These are phyloP conservation scores for Geothlypis trichas DNA, from an alignment of 2,113 vertebrate genomes.

Conservation along the genomic window DNA sequence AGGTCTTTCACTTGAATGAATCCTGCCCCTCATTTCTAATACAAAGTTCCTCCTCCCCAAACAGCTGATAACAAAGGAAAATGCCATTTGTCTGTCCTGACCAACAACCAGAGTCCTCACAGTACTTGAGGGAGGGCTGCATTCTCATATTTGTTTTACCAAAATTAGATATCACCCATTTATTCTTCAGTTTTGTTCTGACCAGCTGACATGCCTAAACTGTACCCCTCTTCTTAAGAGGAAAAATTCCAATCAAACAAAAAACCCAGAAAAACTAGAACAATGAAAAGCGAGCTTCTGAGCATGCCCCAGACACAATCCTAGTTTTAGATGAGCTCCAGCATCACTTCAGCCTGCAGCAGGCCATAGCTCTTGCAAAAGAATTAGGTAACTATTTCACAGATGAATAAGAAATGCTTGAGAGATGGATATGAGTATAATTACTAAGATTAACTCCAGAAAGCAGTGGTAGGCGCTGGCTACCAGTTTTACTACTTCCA, in stretches of 20 bases:
- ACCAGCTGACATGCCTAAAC: neutral
- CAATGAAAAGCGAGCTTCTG: neutral
- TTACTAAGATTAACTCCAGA: neutral
- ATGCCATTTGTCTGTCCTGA: neutral
- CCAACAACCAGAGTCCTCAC: neutral
- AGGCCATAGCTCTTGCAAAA: neutral
- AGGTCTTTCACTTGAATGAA: neutral
- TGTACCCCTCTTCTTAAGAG: neutral
- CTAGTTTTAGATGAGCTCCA: neutral
- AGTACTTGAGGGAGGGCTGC: neutral
- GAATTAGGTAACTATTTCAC: neutral
- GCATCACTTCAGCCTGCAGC: neutral
- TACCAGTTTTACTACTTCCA: neutral
- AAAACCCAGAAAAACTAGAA: neutral
- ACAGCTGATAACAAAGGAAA: neutral
- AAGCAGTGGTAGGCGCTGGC: neutral
- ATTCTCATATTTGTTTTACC: neutral
- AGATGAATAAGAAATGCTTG: neutral
- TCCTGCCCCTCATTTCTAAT: neutral
- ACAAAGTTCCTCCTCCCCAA: neutral
- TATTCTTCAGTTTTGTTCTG: neutral
- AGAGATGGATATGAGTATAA: neutral
- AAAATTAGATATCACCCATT: neutral
- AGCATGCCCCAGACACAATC: neutral
- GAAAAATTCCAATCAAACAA: neutral